Evolutionary conservation across 2,797 vertebrate genomes (phyloP), one percentile per base, ranked within the genome.

Genomic region (Muscicapa comitata): DNA sequence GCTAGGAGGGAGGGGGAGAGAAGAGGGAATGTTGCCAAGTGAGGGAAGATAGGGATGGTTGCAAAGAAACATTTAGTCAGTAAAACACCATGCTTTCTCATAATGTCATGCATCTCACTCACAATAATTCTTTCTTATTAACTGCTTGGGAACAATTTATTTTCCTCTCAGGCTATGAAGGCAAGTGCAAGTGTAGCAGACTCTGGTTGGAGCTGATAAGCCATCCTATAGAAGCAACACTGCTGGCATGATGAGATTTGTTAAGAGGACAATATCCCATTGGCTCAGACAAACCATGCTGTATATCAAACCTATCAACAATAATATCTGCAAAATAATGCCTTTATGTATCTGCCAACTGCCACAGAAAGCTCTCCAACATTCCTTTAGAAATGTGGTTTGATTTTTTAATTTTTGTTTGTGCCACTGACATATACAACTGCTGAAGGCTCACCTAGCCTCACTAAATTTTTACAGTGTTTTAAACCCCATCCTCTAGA

Each of bases 121-220:
- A 97, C 98, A 98, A 98, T 98, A 98, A 99, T 98, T 99, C 98
- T 98, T 99, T 99, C 98, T 98, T 99, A 99, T 99, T 99, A 99
- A 99, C 98, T 98, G 98, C 98, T 98, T 98, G 98, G 98, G 98
- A 98, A 98, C 98, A 99, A 99, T 99, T 99, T 99, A 99, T 99
- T 99, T 99, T 99, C 98, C 99, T 99, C 99, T 98, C 96, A 97
- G 99, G 99, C 99, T 97, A 98, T 96, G 97, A 98, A 98, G 98
- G 98, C 98, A 97, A 97, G 88, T 97, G 97, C 95, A 96, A 98
- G 98, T 95, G 93, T 95, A 95, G 98, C 97, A 96, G 98, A 98
- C 98, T 99, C 99, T 99, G 99, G 98, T 95, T 93, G 95, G 95
- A 98, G 98, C 99, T 99, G 99, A 99, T 99, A 99, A 99, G 99